Evolutionary conservation across 2,113 vertebrate genomes (phyloP).

Genomic region (Acanthisitta chloris): DNA sequence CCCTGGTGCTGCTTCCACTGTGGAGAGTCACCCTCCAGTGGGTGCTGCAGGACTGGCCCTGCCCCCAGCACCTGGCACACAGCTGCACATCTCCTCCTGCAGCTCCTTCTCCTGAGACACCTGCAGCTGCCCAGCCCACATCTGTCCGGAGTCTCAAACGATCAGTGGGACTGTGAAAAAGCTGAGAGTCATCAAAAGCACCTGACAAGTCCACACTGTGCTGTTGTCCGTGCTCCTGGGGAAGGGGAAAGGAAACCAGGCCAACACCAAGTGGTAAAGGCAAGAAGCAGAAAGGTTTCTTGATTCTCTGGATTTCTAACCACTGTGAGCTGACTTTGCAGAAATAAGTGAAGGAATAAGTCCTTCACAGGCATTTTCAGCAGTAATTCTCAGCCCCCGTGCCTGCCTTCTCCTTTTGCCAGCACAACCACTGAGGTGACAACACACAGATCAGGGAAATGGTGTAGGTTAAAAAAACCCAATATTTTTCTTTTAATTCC

Average conservation of each 20-base stretch:
- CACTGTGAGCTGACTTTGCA: background rate
- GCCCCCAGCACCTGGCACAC: no score
- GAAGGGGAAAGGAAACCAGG: background rate
- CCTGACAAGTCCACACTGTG: no score
- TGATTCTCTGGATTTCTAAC: background rate
- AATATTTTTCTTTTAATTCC: background rate
- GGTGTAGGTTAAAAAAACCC: background rate
- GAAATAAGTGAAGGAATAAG: background rate
- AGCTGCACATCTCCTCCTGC: background rate
- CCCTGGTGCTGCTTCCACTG: background rate
- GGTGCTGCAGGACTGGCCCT: background rate
- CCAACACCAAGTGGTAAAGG: background rate
- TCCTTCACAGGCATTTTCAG: background rate
- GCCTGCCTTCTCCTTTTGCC: background rate
- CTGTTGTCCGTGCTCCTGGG: background rate
- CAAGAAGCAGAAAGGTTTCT: background rate
- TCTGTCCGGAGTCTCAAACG: background rate
- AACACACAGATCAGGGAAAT: background rate
- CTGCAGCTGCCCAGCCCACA: background rate
- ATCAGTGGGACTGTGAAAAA: background rate
- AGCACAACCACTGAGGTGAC: background rate
- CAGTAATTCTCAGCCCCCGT: background rate
- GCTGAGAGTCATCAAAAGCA: background rate
- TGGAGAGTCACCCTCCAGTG: accelerated
- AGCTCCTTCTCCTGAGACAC: background rate